A percentile compares a stretch with the other conserved stretches of the same genome.
phyloP scores from a whole-genome alignment of 23 tunicate species.

The Oikopleura vanhoeffeni region DNA sequence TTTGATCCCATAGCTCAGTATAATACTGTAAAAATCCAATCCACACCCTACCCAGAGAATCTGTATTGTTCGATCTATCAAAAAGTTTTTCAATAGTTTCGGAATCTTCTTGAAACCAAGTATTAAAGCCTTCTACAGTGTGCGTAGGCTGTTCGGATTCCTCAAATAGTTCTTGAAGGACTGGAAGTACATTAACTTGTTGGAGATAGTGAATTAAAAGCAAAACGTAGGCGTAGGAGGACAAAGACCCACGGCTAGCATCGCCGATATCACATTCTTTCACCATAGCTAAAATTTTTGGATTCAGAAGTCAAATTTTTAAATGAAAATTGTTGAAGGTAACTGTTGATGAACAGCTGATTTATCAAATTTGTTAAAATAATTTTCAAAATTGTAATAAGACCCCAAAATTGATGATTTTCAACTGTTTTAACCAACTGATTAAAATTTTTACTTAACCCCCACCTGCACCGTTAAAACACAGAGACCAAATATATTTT shows the following conservation, averaged over 20 bases:
- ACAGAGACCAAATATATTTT: no score
- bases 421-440: no score
- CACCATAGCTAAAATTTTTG: slow-evolving; percentile 44
- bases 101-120: slow-evolving; percentile 48
- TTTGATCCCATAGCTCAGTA: no score
- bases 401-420: no score
- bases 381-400: no score
- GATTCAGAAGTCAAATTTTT: no score
- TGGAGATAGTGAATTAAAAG: slow-evolving; percentile 76
- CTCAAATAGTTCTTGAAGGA: slow-evolving; percentile 33
- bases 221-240: slow-evolving; percentile 88
- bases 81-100: neutral
- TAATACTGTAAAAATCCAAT: slow-evolving; percentile 17
- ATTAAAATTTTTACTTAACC: no score
- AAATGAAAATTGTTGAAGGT: no score
- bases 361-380: no score
- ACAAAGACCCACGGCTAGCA: slow-evolving; percentile 65
- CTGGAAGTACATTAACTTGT: slow-evolving; percentile 55
- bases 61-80: neutral
- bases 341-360: no score
- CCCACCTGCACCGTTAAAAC: no score
- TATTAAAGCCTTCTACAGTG: slow-evolving; percentile 54
- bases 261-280: slow-evolving; percentile 66
- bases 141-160: slow-evolving; percentile 18
- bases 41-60: slow-evolving; percentile 31